Evolutionary conservation across 2,113 vertebrate genomes (phyloP).

Genomic region (Tursiops truncatus): DNA sequence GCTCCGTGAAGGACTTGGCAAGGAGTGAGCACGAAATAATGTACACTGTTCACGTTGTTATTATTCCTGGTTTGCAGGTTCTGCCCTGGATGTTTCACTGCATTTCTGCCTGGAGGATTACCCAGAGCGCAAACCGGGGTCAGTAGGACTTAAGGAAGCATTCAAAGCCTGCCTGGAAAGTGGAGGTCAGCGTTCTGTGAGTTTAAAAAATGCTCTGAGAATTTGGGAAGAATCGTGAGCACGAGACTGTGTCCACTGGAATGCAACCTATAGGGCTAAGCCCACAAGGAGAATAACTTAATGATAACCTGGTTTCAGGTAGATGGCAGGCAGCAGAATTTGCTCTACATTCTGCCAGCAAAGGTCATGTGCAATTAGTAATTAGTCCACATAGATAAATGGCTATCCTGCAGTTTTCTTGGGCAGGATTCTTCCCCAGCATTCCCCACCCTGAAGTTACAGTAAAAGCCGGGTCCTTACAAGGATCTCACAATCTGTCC

Average conservation of each 20-base stretch:
- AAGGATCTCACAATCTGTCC: not conserved
- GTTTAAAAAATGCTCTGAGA: not conserved
- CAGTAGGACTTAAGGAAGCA: not conserved
- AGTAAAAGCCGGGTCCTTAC: not conserved
- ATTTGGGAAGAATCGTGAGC: not conserved
- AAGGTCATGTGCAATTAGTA: not conserved
- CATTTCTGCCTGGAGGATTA: conserved; percentile 7
- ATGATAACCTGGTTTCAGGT: not conserved
- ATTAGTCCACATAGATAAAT: not conserved
- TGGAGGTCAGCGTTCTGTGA: not conserved
- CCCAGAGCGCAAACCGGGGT: not conserved
- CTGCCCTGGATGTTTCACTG: not conserved
- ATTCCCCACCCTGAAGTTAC: not conserved
- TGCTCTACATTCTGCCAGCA: not conserved
- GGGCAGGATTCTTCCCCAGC: not conserved
- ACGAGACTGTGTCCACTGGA: not conserved
- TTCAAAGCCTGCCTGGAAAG: not conserved
- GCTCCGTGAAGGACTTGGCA: not conserved
- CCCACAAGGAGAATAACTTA: not conserved
- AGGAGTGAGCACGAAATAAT: not conserved
- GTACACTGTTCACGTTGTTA: not conserved
- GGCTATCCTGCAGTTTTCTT: not conserved
- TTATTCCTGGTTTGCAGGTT: not conserved
- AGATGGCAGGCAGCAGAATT: not conserved
- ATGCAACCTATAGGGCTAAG: not conserved